Percentiles rank a stretch among this genome's conserved stretches.
These are phyloP conservation scores for Microcebus tavaratra DNA, from an alignment of 2,113 vertebrate species.

Conservation along the genomic window DNA sequence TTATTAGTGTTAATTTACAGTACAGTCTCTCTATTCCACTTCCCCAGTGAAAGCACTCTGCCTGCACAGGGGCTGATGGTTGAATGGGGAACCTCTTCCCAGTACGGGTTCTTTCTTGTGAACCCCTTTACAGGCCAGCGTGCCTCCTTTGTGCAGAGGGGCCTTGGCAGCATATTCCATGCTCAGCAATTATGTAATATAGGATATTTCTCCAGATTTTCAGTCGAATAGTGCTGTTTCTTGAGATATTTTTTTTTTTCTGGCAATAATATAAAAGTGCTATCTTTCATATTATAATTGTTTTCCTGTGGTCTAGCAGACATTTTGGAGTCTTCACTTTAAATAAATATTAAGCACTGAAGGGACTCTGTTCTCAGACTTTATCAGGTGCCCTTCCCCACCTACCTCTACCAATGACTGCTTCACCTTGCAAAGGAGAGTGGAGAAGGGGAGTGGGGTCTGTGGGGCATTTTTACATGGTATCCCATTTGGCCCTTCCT, in stretches of 20 bases:
- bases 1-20: conserved; percentile 51
- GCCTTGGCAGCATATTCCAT: accelerated
- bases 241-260: background rate
- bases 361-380: background rate
- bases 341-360: conserved; percentile 13
- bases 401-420: no score
- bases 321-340: conserved; percentile 11
- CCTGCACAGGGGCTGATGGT: background rate
- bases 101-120: background rate
- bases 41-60: background rate
- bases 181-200: background rate
- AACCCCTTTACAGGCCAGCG: background rate
- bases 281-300: background rate
- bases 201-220: background rate
- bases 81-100: background rate
- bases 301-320: background rate
- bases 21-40: background rate
- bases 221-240: background rate
- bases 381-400: background rate
- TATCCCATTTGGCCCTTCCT: background rate
- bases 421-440: background rate
- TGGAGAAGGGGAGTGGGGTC: background rate
- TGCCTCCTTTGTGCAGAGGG: background rate
- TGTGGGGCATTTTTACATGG: background rate
- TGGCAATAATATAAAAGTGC: background rate